Evolutionary conservation across 2,888 invertebrate species (phyloP).

Genomic region (Operophtera brumata): DNA sequence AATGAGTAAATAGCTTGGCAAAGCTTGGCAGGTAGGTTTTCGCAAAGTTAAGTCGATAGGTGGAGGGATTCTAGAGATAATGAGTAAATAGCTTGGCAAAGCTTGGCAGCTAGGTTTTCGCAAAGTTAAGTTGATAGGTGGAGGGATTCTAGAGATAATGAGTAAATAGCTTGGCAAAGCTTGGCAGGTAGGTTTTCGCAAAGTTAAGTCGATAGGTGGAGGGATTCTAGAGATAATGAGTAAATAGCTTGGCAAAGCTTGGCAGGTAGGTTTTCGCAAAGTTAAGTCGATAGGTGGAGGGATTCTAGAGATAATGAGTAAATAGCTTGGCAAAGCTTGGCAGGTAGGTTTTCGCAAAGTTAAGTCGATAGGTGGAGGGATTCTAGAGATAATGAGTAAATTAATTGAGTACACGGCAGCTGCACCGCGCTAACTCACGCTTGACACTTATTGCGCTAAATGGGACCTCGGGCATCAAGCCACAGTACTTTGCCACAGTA

Average conservation of each 20-base stretch:
- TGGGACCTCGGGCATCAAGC: conserved; percentile 3
- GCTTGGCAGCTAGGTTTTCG: too few species aligned
- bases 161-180: background rate
- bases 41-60: too few species aligned
- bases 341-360: too few species aligned
- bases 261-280: too few species aligned
- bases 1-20: too few species aligned
- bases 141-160: conserved; percentile 7
- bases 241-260: too few species aligned
- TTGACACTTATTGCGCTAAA: conserved; percentile 21
- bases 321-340: too few species aligned
- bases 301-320: conserved; percentile 9
- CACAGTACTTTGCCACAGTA: conserved; percentile 1
- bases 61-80: conserved; percentile 7
- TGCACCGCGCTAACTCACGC: conserved; percentile 9
- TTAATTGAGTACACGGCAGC: conserved; percentile 8
- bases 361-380: background rate
- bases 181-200: too few species aligned
- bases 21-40: too few species aligned
- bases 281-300: background rate
- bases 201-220: background rate
- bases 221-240: conserved; percentile 10
- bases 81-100: too few species aligned
- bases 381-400: conserved; percentile 11
- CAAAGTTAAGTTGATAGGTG: background rate